These are phyloP conservation scores for Falcaria lacertinaria DNA, from an alignment of 2,888 invertebrate genomes.

Conservation along the genomic window DNA sequence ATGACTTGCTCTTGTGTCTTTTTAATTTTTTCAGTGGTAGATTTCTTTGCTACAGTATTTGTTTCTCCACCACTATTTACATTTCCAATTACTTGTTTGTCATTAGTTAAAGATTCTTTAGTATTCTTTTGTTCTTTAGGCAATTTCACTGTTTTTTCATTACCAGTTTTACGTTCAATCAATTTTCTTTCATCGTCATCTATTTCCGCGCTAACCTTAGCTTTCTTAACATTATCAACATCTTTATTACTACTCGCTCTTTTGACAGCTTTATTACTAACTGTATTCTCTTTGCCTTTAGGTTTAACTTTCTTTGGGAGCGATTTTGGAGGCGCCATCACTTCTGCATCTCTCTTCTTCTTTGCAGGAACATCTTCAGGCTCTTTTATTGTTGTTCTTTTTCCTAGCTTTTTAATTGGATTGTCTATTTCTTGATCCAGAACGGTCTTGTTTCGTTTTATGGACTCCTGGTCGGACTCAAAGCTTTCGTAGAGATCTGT, in stretches of 20 bases:
- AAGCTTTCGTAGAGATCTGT: constrained; percentile 27
- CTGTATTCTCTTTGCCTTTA: constrained; percentile 32
- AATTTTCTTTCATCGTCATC: background rate
- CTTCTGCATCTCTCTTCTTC: constrained; percentile 31
- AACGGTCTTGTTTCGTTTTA: constrained; percentile 20
- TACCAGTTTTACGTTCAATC: background rate
- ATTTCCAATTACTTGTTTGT: constrained; percentile 1
- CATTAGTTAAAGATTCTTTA: constrained; percentile 3
- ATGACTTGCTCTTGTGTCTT: background rate
- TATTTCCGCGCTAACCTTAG: background rate
- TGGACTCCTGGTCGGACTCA: constrained; percentile 37
- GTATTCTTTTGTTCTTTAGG: constrained; percentile 13
- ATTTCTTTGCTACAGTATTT: too few species aligned
- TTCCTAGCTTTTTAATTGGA: constrained; percentile 3
- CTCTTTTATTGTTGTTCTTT: background rate
- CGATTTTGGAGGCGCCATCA: constrained; percentile 62
- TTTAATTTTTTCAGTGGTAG: too few species aligned
- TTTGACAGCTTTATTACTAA: constrained; percentile 4
- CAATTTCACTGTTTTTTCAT: constrained; percentile 2
- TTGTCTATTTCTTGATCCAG: constrained; percentile 23
- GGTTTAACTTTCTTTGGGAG: constrained; percentile 50
- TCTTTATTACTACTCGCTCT: background rate
- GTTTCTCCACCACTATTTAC: background rate
- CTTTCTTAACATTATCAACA: constrained; percentile 8
- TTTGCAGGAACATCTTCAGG: constrained; percentile 3